A percentile compares a stretch with the other conserved stretches of the same genome.
Evolutionary conservation across 2,797 vertebrate species (phyloP).

Genomic region (Lagocephalus sceleratus): DNA sequence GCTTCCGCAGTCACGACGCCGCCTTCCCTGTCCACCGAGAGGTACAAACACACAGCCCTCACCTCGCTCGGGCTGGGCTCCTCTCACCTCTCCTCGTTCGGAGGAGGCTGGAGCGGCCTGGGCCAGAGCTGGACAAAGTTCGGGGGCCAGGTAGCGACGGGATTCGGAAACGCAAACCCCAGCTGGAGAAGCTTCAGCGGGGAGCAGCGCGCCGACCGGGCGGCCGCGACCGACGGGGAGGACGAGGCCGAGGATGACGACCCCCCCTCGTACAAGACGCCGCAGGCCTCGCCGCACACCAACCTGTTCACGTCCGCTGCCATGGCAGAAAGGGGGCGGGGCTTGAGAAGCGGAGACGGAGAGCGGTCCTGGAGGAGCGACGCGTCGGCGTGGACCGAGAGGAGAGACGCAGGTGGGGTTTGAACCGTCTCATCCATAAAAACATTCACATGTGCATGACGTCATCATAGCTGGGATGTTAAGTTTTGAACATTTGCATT

Average conservation of each 20-base stretch:
- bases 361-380: constrained; percentile 83
- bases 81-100: constrained; percentile 78
- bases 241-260: constrained; percentile 59
- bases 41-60: constrained; percentile 84
- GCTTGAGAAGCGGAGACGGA: constrained; percentile 73
- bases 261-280: constrained; percentile 33
- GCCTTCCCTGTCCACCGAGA: constrained; percentile 71
- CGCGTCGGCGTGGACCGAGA: constrained; percentile 76
- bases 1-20: constrained; percentile 67
- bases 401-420: constrained; percentile 83
- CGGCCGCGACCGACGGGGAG: constrained; percentile 60
- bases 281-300: constrained; percentile 75
- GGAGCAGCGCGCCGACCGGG: constrained; percentile 55
- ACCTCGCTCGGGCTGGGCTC: constrained; percentile 75
- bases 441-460: constrained; percentile 4
- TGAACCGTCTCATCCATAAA: constrained; percentile 10
- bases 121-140: constrained; percentile 68
- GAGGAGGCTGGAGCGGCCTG: constrained; percentile 71
- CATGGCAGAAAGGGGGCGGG: constrained; percentile 77
- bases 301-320: constrained; percentile 91
- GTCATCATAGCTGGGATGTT: background rate
- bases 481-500: constrained; percentile 5
- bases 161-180: constrained; percentile 52
- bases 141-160: constrained; percentile 43
- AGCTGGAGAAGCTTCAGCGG: constrained; percentile 62